Evolutionary conservation across 2,888 invertebrate genomes (phyloP).

Genomic region (Ommatoiulus sabulosus): DNA sequence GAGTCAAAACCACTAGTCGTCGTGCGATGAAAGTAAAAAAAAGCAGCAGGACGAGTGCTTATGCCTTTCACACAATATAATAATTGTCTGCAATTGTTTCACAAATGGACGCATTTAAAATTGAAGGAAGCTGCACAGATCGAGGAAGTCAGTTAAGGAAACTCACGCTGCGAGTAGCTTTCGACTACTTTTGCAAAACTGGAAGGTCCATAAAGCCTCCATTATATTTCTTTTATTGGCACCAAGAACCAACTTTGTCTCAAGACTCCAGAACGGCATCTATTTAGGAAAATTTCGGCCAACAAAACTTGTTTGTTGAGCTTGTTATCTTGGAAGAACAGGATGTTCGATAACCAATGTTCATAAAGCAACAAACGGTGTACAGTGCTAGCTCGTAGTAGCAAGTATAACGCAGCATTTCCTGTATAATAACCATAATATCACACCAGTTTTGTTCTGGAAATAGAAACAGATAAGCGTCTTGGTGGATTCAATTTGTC

Average conservation of each 20-base stretch:
- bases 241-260: neutral
- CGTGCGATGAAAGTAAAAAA: too few relatives aligned
- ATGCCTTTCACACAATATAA: neutral
- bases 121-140: neutral
- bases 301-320: neutral
- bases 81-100: conserved; percentile 35
- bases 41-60: too few relatives aligned
- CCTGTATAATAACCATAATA: neutral
- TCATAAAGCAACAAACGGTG: neutral
- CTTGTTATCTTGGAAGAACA: conserved; percentile 16
- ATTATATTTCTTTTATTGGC: conserved; percentile 18
- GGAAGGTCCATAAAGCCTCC: neutral
- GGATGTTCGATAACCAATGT: conserved; percentile 10
- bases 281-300: neutral
- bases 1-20: too few relatives aligned
- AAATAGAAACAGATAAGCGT: neutral
- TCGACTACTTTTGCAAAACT: neutral
- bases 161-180: neutral
- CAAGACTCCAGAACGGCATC: neutral
- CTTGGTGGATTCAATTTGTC: neutral
- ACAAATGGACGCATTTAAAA: neutral
- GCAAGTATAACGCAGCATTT: too few relatives aligned
- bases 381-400: too few relatives aligned
- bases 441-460: neutral
- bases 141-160: neutral